Evolutionary conservation across 2,797 vertebrate genomes (phyloP), one percentile per base, ranked within the genome.

Genomic region (Myotis pilosus): DNA sequence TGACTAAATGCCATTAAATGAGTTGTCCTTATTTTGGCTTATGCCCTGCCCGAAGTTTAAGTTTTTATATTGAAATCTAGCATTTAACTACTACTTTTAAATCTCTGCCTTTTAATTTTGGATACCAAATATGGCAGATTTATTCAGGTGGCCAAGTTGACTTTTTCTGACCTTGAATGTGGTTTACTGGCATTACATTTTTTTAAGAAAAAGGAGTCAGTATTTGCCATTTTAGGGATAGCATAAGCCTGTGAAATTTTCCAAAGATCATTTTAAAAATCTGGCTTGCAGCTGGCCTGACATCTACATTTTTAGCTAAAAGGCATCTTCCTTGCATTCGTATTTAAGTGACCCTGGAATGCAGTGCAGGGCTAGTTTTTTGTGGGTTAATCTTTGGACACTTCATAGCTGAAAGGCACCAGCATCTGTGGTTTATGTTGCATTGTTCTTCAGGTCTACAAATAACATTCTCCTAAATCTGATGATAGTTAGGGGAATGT

Each of bases 51-150:
- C 74, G 36, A 44, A 79, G 79, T 96, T 95, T 84, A 79, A 88
- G 78, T 83, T 95, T 93, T 96, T 87, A 93, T 79, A 66, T 78
- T 1, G 41, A 93, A 95, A 93, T 81, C 49, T 92, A 96, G n/a
- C 88, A 87, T 89, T 94, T 97, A 93, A 87, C 38, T 64, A 94
- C 95, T 78, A 92, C 76, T 94, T 97, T 96, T 68, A 96, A 94
- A 71, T 96, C 82, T 94, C 41, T 92, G n/a, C 23, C 72, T 96
- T 97, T 96, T 96, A 96, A 94, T 93, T 97, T 96, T 96, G 79
- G 60, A 71, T 25, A 86, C 87, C 55, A 91, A 88, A 87, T 51
- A 57, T 62, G 87, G 71, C 91, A 80, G 84, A 68, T 82, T 83
- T 81, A 82, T 92, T 95, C 87, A 95, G 84, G 47, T 92, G 80